Evolutionary conservation across 2,888 invertebrate species (phyloP).

Genomic region (Stenodera caucasica): DNA sequence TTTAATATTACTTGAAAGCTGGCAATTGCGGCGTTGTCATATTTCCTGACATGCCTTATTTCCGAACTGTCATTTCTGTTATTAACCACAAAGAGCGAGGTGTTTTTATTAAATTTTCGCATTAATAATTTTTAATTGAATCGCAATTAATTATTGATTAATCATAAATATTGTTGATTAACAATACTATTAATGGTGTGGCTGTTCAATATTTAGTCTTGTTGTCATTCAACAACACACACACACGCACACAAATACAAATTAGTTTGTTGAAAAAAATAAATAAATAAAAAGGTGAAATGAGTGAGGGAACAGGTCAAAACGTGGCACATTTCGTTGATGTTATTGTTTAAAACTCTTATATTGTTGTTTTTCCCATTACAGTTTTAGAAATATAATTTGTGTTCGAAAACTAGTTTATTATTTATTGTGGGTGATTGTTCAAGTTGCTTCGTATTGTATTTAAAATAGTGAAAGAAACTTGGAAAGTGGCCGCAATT

Average conservation of each 20-base stretch:
- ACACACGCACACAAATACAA: too few species aligned
- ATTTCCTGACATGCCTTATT: neutral
- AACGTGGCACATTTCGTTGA: conserved; percentile 2
- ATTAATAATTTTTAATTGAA: neutral
- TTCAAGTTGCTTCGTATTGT: too few species aligned
- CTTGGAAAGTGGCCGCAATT: neutral
- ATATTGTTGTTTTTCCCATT: too few species aligned
- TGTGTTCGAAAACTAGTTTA: too few species aligned
- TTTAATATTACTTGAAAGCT: neutral
- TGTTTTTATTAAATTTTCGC: neutral
- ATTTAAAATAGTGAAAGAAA: neutral
- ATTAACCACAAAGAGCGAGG: too few species aligned
- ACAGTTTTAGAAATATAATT: too few species aligned
- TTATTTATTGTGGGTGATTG: neutral
- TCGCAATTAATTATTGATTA: neutral
- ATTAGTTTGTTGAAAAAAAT: too few species aligned
- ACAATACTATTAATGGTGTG: too few species aligned
- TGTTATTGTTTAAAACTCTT: neutral
- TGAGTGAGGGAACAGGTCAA: neutral
- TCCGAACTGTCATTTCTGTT: neutral
- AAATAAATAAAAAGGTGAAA: neutral
- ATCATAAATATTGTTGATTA: too few species aligned
- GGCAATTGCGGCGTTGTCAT: neutral
- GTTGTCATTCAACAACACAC: neutral
- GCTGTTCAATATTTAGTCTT: too few species aligned